Percentiles rank a stretch among this genome's conserved stretches.
Evolutionary conservation across 2,888 invertebrate species (phyloP).

Genomic region (Hecatera dysodea): DNA sequence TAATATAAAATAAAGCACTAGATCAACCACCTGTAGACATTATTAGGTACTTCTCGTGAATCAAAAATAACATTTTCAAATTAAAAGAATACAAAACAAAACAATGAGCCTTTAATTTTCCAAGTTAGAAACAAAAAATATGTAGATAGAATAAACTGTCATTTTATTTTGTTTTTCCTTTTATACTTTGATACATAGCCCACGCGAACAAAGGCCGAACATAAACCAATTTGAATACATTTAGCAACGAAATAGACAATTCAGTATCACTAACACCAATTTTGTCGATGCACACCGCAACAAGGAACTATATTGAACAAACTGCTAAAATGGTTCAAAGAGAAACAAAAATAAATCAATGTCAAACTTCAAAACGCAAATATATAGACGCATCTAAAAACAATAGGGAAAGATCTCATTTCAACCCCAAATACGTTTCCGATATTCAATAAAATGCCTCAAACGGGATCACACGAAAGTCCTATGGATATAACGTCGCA

Average conservation of each 20-base stretch:
- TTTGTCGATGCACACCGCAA: conserved; percentile 25
- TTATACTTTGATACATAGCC: conserved; percentile 24
- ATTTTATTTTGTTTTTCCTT: conserved; percentile 24
- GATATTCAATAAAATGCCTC: conserved; percentile 87
- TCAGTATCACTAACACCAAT: conserved; percentile 33
- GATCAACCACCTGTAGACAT: no score
- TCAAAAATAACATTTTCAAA: background rate
- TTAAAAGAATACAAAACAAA: conserved; percentile 1
- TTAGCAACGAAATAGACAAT: conserved; percentile 51
- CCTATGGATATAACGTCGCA: conserved; percentile 74
- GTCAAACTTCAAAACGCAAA: conserved; percentile 77
- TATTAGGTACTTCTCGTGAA: background rate
- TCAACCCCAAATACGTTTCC: conserved; percentile 84
- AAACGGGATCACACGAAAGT: conserved; percentile 82
- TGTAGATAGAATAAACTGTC: conserved; percentile 13
- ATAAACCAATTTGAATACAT: conserved; percentile 58
- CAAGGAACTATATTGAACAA: conserved; percentile 49
- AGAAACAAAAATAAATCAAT: conserved; percentile 77
- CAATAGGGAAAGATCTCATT: conserved; percentile 84
- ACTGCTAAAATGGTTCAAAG: conserved; percentile 62
- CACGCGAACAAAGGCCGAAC: conserved; percentile 46
- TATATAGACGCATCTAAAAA: conserved; percentile 80
- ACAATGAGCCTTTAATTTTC: background rate
- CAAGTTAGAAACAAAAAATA: conserved; percentile 6
- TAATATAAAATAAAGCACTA: no score